Base-by-base conservation (phyloP, 1,140 invertebrate species). In the Hirudo medicinalis region DNA sequence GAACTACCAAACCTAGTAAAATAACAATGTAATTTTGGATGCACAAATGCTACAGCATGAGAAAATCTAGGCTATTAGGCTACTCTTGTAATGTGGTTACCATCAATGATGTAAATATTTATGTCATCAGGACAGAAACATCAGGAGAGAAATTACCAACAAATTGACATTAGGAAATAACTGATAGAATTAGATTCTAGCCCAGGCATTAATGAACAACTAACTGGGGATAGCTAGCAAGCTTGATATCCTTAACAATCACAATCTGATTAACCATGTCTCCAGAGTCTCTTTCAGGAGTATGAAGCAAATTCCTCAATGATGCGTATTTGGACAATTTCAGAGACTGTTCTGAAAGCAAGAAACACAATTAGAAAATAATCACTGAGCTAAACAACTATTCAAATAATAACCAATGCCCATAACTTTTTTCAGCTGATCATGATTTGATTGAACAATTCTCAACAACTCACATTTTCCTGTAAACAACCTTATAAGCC, bases 381-480 rank as follows among this genome's bases (percentile, higher is more conserved):
- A 20, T 60, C 43, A 2, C 40, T 63, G 40, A 27, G 63, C 17
- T 49, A 57, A 63, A 69, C 67, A 40, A 71, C 17, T 43, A 57
- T 90, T 63, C 25, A 27, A 63, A 83, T 83, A 84, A 93, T 91
- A 19, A 94, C 87, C 73, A 84, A 86, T 63, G 87, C 82, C 0
- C 87, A 87, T 73, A 91, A 84, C 29, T 84, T 79, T 49, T 49
- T 67, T 89, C 87, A 6, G 92, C 91, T 22, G 84, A 80, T 27
- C 60, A 63, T 84, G 83, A 75, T 90, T 87, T 11, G 89, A 90
- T 80, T 94, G 95, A 78, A 91, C 93, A 72, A 95, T 91, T 76
- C 93, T 85, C 80, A 96, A 91, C 4, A 96, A 81, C 82, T 96
- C 92, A 81, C 91, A 94, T 75, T 53, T 40, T 43, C 69, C 69